These are phyloP conservation scores for Plagiodera versicolora DNA, from an alignment of 2,888 invertebrate genomes.

Conservation along the genomic window DNA sequence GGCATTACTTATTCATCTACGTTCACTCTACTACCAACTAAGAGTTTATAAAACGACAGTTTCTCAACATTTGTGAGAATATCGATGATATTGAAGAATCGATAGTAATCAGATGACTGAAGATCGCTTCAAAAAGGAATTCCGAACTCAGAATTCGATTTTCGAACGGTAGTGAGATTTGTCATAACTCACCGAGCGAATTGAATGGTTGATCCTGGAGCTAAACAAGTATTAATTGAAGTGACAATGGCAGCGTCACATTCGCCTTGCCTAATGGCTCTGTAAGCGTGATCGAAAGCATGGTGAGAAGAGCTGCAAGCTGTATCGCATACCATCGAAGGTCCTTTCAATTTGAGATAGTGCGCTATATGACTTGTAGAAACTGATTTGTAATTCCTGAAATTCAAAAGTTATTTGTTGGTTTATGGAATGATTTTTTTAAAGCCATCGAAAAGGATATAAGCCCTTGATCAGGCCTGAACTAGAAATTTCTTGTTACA, in stretches of 20 bases:
- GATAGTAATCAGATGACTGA: too few relatives aligned
- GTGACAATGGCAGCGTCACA: conserved; percentile 2
- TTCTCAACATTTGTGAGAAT: too few relatives aligned
- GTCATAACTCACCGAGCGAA: conserved; percentile 5
- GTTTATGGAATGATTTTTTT: too few relatives aligned
- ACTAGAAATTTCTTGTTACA: too few relatives aligned
- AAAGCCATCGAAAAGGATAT: too few relatives aligned
- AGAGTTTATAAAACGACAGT: too few relatives aligned
- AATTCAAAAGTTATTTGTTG: background rate
- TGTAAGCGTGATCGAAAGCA: conserved; percentile 5
- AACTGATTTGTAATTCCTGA: background rate
- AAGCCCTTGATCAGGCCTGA: too few relatives aligned
- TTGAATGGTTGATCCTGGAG: background rate
- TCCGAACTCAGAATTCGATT: too few relatives aligned
- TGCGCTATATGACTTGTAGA: background rate
- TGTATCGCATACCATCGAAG: background rate
- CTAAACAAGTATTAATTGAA: conserved; percentile 50
- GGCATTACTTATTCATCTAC: too few relatives aligned
- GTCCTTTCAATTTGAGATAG: background rate
- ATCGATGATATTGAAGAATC: too few relatives aligned
- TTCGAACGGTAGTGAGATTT: background rate
- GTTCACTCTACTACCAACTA: too few relatives aligned
- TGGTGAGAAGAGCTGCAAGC: conserved; percentile 4
- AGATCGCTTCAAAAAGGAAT: too few relatives aligned
- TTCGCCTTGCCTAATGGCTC: background rate